phyloP scores from a whole-genome alignment of 2,113 vertebrate genomes.

The Ptilorrhoa leucosticta region DNA sequence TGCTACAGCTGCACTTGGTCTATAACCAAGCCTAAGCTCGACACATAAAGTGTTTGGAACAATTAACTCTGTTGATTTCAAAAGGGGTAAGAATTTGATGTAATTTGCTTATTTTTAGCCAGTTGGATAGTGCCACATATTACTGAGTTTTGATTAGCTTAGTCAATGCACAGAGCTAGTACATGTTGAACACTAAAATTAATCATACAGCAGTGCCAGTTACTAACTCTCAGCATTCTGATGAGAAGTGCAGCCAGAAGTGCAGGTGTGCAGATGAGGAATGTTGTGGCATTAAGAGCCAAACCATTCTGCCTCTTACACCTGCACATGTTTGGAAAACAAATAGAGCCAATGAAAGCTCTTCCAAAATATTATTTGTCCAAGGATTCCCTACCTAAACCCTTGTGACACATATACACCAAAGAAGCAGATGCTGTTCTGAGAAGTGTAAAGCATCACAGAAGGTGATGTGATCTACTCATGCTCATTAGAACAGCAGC shows the following conservation, averaged over 20 bases:
- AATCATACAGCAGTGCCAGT: background rate
- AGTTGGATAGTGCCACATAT: background rate
- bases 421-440: background rate
- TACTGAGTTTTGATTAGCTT: background rate
- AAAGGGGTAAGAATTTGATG: background rate
- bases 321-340: background rate
- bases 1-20: background rate
- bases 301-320: background rate
- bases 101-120: background rate
- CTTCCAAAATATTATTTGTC: background rate
- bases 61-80: background rate
- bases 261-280: constrained; percentile 30
- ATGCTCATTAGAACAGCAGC: background rate
- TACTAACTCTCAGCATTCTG: background rate
- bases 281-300: background rate
- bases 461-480: background rate
- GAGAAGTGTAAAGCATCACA: background rate
- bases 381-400: background rate
- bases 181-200: background rate
- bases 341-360: background rate
- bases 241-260: background rate
- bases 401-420: background rate
- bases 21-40: background rate
- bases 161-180: background rate
- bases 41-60: background rate